A percentile compares a stretch with the other conserved stretches of the same genome.
Conservation (phyloP, 2,888 invertebrate genomes). For the Tenthredo distinguenda region DNA sequence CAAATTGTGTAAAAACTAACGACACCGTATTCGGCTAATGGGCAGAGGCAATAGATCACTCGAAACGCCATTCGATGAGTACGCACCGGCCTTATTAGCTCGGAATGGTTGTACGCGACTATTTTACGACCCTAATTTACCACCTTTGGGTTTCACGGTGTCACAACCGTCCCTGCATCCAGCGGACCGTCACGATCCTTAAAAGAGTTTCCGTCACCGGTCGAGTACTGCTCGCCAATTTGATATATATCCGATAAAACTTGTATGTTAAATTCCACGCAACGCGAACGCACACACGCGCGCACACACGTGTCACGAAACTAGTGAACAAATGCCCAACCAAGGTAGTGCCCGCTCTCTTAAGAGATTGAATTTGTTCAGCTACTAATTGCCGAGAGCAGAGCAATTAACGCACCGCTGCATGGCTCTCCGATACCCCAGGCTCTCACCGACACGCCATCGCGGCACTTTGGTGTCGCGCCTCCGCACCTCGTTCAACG, state of each 20-base stretch:
- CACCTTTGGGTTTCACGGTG: neutral
- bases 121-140: slow-evolving; percentile 40
- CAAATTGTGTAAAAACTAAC: slow-evolving; percentile 41
- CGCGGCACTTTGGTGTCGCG: slow-evolving; percentile 17
- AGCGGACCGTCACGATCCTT: neutral
- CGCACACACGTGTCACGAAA: neutral
- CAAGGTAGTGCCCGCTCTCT: slow-evolving; percentile 5
- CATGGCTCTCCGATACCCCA: neutral
- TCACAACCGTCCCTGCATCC: neutral
- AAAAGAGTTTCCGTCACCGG: neutral
- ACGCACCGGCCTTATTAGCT: slow-evolving; percentile 33
- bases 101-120: slow-evolving; percentile 19
- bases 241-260: neutral
- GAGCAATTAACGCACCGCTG: slow-evolving; percentile 52
- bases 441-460: slow-evolving; percentile 15
- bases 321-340: slow-evolving; percentile 12
- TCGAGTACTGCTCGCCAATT: neutral
- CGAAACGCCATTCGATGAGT: slow-evolving; percentile 31
- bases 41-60: slow-evolving; percentile 47
- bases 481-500: slow-evolving; percentile 16
- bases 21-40: slow-evolving; percentile 50
- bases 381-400: slow-evolving; percentile 53
- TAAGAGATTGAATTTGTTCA: slow-evolving; percentile 43
- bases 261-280: slow-evolving; percentile 2
- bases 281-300: neutral